Evolutionary conservation across 2,113 vertebrate species (phyloP).

Genomic region (Ginglymostoma cirratum): DNA sequence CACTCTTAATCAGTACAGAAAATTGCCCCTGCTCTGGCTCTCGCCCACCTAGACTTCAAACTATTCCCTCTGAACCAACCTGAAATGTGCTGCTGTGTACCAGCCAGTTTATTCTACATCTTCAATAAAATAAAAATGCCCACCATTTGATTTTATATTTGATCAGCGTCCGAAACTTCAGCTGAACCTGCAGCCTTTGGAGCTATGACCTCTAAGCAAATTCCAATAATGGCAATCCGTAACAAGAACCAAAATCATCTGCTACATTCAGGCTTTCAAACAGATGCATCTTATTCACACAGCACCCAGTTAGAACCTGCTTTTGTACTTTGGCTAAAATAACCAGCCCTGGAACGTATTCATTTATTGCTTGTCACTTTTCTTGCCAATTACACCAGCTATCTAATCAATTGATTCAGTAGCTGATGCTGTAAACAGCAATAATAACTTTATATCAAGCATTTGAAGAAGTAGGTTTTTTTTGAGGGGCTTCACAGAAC

Average conservation of each 20-base stretch:
- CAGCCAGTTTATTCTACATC: background rate
- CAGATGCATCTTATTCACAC: background rate
- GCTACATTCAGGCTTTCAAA: background rate
- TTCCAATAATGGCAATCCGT: background rate
- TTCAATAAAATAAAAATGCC: background rate
- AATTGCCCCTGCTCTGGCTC: background rate
- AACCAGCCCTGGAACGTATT: background rate
- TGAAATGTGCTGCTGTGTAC: background rate
- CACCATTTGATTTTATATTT: background rate
- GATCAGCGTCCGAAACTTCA: background rate
- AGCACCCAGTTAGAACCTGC: background rate
- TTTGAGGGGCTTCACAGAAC: too few species aligned
- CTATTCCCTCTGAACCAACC: background rate
- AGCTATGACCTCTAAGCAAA: background rate
- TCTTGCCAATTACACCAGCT: background rate
- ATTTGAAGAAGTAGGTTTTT: too few species aligned
- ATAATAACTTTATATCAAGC: background rate
- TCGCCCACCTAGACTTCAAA: background rate
- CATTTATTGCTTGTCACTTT: background rate
- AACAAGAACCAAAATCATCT: background rate
- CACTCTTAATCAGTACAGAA: too few species aligned
- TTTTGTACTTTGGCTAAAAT: background rate
- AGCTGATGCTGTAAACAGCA: background rate
- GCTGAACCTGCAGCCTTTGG: background rate
- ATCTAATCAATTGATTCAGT: background rate